phyloP scores from a whole-genome alignment of 2,888 invertebrate species.

The Venusia cambrica region DNA sequence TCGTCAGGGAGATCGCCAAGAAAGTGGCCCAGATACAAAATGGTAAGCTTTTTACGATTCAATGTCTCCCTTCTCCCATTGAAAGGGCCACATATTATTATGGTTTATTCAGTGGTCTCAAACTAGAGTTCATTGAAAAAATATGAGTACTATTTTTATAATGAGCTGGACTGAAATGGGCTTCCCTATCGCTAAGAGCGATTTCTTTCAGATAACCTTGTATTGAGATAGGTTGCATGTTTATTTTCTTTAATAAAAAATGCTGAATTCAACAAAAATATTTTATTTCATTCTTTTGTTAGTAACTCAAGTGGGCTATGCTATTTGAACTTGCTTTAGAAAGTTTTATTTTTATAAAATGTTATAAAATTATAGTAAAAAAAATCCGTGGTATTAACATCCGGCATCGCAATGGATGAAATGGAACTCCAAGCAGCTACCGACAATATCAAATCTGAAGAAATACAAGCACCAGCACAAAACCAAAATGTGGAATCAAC shows the following conservation, averaged over 20 bases:
- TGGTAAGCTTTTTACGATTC: constrained; percentile 82
- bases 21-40: constrained; percentile 99
- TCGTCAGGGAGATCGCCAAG: constrained; percentile 97
- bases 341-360: constrained; percentile 23
- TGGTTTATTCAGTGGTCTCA: too few species aligned
- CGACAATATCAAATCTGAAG: constrained; percentile 13
- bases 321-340: constrained; percentile 23
- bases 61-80: too few species aligned
- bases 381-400: constrained; percentile 8
- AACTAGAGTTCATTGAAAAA: too few species aligned
- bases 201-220: too few species aligned
- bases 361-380: constrained; percentile 40
- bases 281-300: constrained; percentile 24
- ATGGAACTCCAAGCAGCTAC: constrained; percentile 12
- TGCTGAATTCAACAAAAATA: constrained; percentile 3
- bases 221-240: too few species aligned
- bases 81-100: too few species aligned
- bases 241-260: background rate
- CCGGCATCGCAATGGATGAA: constrained; percentile 19
- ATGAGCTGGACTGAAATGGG: too few species aligned
- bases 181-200: too few species aligned
- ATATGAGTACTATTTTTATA: background rate
- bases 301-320: constrained; percentile 53
- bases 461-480: too few species aligned
- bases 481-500: too few species aligned